phyloP scores from a whole-genome alignment of 2,888 invertebrate genomes.

The Calliscelio sp. region DNA sequence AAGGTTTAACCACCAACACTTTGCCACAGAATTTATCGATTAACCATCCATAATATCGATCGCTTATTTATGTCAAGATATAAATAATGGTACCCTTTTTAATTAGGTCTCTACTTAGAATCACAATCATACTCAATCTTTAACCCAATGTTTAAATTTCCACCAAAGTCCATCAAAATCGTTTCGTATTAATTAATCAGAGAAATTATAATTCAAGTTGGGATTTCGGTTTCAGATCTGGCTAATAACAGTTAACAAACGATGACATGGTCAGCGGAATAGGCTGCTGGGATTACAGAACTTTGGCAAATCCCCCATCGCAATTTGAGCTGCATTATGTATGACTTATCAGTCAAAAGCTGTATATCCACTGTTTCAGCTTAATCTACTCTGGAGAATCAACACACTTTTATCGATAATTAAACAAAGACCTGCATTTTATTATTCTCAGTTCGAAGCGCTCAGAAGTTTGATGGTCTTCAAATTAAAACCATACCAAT shows the following conservation, averaged over 20 bases:
- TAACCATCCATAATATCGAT: slow-evolving; percentile 1
- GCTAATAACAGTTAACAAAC: background rate
- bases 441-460: no score
- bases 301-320: background rate
- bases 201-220: background rate
- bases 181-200: background rate
- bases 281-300: slow-evolving; percentile 7
- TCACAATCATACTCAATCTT: no score
- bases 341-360: no score
- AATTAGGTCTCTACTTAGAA: slow-evolving; percentile 3
- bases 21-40: background rate
- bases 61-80: slow-evolving; percentile 12
- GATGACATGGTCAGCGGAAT: background rate
- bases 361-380: no score
- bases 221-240: background rate
- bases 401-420: no score
- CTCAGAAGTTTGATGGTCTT: no score
- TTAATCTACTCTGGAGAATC: no score
- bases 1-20: background rate
- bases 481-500: no score
- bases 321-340: background rate
- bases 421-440: no score
- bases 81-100: background rate
- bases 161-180: background rate
- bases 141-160: no score